Conservation (phyloP, 1,140 invertebrate genomes). For the Arion vulgaris region DNA sequence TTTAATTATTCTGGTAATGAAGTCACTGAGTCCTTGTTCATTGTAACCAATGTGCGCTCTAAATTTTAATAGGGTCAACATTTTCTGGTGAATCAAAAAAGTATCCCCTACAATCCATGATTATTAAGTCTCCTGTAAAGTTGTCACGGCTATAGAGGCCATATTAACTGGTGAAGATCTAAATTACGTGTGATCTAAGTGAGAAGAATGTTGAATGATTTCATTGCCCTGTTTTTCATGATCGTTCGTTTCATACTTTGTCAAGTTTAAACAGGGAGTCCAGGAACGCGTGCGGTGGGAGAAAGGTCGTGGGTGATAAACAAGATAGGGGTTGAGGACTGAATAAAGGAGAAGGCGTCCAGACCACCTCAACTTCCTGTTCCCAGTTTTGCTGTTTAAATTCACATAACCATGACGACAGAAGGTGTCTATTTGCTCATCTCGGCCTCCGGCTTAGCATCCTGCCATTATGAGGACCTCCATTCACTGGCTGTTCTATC, state of each 20-base stretch:
- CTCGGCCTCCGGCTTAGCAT: conserved; percentile 11
- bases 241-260: not conserved
- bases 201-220: not conserved
- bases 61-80: conserved; percentile 8
- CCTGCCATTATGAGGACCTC: not conserved
- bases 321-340: not conserved
- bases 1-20: conserved; percentile 1
- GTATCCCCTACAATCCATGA: not conserved
- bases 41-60: not conserved
- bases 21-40: not conserved
- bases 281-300: not conserved
- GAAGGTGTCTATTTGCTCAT: conserved; percentile 25
- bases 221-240: not conserved
- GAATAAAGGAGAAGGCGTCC: not conserved
- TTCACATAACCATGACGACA: conserved; percentile 33
- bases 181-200: not conserved
- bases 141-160: not conserved
- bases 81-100: not conserved
- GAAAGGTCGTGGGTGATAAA: not conserved
- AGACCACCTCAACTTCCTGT: not conserved
- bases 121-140: not conserved
- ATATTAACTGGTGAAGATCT: not conserved
- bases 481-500: not conserved
- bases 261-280: not conserved
- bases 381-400: not conserved